Base-by-base conservation (phyloP, 2,888 invertebrate genomes). In the Agrochola lota region DNA sequence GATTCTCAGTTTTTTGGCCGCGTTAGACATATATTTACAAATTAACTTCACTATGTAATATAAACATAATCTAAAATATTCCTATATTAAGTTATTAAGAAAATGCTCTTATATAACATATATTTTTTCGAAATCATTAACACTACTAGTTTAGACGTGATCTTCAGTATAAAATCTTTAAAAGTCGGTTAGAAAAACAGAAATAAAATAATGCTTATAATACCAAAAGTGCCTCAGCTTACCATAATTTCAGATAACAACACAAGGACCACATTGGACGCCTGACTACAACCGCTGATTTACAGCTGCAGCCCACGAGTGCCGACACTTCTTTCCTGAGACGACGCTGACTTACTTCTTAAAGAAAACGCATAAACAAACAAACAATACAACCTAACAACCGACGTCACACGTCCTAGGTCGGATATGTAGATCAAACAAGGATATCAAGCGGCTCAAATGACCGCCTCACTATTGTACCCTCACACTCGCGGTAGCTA, bases 391-490 rank as follows among this genome's bases (percentile, higher is more conserved):
- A n/a, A 78, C 73, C 79, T 78, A 68, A 74, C 0, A 59, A 8
- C 5, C 17, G 46, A 78, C 84, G 84, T 86, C 80, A 84, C 12
- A 71, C 69, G 66, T 64, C 75, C 74, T 77, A 79, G 79, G 74
- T 77, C 71, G 77, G 67, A 63, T 72, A 82, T 79, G 80, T 79
- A 77, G 88, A 79, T 83, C 77, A 80, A 80, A 82, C 74, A 76
- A 87, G 87, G 87, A 87, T 88, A 88, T 80, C 83, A 49, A 35
- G 71, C 78, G 74, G 23, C 78, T 82, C 68, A 69, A 71, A 68
- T 84, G 71, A 63, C 77, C 55, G 70, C 63, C 78, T n/a, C 76
- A 78, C 77, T 72, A 71, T 86, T 67, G 80, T 81, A 74, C 70
- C 75, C 63, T 43, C 77, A 73, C 77, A 66, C 66, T 78, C 79